phyloP scores from a whole-genome alignment of 2,888 invertebrate genomes.

The Camponotus fellah region DNA sequence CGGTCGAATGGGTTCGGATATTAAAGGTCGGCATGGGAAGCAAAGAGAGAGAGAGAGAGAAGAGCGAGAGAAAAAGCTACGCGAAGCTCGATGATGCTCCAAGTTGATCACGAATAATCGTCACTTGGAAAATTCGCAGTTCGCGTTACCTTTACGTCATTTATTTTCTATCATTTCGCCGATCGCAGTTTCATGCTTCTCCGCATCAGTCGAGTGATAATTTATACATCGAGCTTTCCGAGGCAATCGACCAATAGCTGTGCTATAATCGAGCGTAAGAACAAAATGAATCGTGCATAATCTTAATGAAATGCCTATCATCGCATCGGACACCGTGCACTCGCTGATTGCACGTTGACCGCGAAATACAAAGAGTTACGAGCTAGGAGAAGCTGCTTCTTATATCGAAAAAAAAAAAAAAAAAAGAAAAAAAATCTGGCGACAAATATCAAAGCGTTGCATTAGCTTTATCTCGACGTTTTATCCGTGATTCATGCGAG shows the following conservation, averaged over 20 bases:
- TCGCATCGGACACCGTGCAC: slow-evolving; percentile 6
- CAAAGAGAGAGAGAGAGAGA: no score
- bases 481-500: slow-evolving; percentile 76
- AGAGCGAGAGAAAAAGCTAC: background rate
- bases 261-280: background rate
- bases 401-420: background rate
- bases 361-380: background rate
- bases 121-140: background rate
- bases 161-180: background rate
- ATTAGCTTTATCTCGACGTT: slow-evolving; percentile 77
- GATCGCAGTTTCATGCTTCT: slow-evolving; percentile 1
- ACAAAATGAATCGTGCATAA: background rate
- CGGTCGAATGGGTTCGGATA: slow-evolving; percentile 60
- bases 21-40: slow-evolving; percentile 63
- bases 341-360: background rate
- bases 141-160: background rate
- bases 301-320: slow-evolving; percentile 24
- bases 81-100: no score
- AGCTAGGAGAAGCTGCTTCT: background rate
- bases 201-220: slow-evolving; percentile 1
- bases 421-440: background rate
- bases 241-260: background rate
- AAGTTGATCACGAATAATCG: background rate
- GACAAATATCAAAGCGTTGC: slow-evolving; percentile 60
- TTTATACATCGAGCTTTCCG: background rate